Evolutionary conservation across 2,888 invertebrate species (phyloP).

Genomic region (Meteorus colon): DNA sequence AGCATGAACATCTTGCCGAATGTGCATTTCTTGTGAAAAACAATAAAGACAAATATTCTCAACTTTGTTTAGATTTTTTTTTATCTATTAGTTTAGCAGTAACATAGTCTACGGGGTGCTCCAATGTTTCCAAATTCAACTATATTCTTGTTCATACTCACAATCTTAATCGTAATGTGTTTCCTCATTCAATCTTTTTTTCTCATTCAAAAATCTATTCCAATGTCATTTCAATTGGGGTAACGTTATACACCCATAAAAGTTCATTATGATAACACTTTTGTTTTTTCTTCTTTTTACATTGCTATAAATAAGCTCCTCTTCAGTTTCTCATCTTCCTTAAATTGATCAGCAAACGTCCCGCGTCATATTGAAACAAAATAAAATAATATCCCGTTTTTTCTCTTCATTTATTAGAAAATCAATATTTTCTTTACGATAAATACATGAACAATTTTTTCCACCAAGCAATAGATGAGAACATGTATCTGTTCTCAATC

Average conservation of each 20-base stretch:
- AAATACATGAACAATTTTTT: slow-evolving; percentile 50
- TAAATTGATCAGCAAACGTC: slow-evolving; percentile 52
- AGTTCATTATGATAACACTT: slow-evolving; percentile 51
- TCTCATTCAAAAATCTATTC: background rate
- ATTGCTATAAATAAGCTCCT: slow-evolving; percentile 43
- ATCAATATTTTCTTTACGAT: slow-evolving; percentile 46
- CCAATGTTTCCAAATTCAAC: background rate
- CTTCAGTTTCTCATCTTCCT: slow-evolving; percentile 39
- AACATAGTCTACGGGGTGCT: too few relatives aligned
- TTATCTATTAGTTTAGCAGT: background rate
- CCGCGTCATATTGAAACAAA: slow-evolving; percentile 52
- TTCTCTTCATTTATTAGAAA: slow-evolving; percentile 46
- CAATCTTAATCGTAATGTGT: slow-evolving; percentile 37
- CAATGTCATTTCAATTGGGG: background rate
- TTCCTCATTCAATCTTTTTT: background rate
- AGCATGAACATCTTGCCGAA: background rate
- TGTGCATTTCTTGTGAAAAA: background rate
- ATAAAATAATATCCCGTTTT: slow-evolving; percentile 46
- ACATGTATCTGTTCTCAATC: background rate
- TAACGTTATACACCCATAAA: slow-evolving; percentile 44
- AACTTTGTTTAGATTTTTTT: background rate
- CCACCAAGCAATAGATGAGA: background rate
- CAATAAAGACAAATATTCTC: background rate
- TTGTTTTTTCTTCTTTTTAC: slow-evolving; percentile 35
- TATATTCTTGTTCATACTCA: slow-evolving; percentile 29